A percentile compares a stretch with the other conserved stretches of the same genome.
These are phyloP conservation scores for Platorchestia sp. DNA, from an alignment of 1,140 invertebrate species.

Conservation along the genomic window DNA sequence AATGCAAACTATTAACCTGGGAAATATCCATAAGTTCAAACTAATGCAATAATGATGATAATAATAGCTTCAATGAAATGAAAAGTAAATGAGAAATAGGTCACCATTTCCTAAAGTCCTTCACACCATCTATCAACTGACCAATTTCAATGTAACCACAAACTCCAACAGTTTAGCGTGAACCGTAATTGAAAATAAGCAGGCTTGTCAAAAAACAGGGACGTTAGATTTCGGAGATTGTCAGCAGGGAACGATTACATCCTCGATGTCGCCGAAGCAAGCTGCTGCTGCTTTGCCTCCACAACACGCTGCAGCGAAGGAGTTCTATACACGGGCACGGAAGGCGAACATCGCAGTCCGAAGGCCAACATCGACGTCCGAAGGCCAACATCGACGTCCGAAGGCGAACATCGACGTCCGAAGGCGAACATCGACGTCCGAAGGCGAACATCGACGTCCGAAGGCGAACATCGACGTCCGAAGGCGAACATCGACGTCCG, in stretches of 20 bases:
- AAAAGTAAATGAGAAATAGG: not conserved
- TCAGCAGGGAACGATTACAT: not conserved
- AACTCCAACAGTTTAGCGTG: too few species aligned
- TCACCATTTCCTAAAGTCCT: not conserved
- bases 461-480: not conserved
- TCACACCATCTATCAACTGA: not conserved
- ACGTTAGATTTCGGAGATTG: not conserved
- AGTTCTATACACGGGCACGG: not conserved
- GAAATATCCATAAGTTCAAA: not conserved
- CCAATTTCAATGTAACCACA: not conserved
- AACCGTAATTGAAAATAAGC: not conserved
- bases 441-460: not conserved
- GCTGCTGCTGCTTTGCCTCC: not conserved
- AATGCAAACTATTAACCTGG: not conserved
- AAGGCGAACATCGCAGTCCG: too few species aligned
- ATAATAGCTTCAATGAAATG: not conserved
- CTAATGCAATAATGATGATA: too few species aligned
- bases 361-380: not conserved
- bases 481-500: not conserved
- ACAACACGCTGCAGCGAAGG: not conserved
- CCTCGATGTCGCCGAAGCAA: not conserved
- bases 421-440: too few species aligned
- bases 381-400: too few species aligned
- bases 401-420: not conserved
- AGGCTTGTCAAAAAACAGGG: not conserved